A percentile compares a stretch with the other conserved stretches of the same genome.
These are phyloP conservation scores for Pogonophryne albipinna DNA, from an alignment of 2,797 vertebrate species.

Conservation along the genomic window DNA sequence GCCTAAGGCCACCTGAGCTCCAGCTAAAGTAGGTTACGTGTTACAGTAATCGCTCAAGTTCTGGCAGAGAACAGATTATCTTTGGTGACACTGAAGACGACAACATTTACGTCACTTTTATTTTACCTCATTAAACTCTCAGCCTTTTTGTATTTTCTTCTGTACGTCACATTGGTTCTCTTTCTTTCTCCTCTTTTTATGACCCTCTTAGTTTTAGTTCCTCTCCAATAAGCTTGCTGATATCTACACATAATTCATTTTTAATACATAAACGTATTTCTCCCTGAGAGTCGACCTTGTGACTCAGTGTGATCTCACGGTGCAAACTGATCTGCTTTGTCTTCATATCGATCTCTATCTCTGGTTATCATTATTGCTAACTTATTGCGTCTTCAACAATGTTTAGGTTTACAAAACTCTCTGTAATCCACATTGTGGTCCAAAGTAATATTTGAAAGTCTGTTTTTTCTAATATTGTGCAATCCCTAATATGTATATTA, in stretches of 20 bases:
- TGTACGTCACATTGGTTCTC: background rate
- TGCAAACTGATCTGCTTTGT: too few species aligned
- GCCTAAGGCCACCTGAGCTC: slow-evolving; percentile 58
- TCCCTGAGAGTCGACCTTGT: background rate
- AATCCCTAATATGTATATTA: too few species aligned
- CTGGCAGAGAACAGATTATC: slow-evolving; percentile 3
- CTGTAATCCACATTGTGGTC: too few species aligned
- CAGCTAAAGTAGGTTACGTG: slow-evolving; percentile 45
- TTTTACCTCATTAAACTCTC: too few species aligned
- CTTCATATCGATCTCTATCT: too few species aligned
- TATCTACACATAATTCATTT: background rate
- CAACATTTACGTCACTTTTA: background rate
- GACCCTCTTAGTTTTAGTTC: background rate
- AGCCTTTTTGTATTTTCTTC: background rate
- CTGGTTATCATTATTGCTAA: too few species aligned
- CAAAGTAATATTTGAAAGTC: too few species aligned
- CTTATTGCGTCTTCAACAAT: too few species aligned
- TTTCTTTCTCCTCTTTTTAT: background rate
- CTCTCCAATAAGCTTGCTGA: background rate
- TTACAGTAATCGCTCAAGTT: slow-evolving; percentile 38
- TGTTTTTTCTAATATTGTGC: too few species aligned
- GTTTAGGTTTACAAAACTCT: too few species aligned
- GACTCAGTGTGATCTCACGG: background rate
- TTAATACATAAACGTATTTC: background rate
- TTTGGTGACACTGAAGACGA: slow-evolving; percentile 5